These are phyloP conservation scores for Linnaemya vulpina DNA, from an alignment of 2,888 invertebrate species.

Conservation along the genomic window DNA sequence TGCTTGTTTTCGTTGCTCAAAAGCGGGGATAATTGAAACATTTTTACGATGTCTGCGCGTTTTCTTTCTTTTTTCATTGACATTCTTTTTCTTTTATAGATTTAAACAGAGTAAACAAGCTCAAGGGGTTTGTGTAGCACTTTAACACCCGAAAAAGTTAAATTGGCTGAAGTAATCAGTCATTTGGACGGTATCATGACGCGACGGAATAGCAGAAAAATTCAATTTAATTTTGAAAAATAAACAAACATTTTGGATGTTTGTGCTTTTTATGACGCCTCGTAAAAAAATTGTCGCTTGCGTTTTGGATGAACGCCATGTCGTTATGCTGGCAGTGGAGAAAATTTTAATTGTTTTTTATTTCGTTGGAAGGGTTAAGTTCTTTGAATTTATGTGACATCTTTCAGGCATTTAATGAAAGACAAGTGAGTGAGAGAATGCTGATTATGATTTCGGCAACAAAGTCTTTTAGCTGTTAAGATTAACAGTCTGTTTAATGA, in stretches of 20 bases:
- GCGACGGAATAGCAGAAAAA: background rate
- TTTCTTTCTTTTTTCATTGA: background rate
- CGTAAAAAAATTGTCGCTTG: background rate
- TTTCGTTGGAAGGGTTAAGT: background rate
- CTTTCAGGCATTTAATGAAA: background rate
- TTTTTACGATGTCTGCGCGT: conserved; percentile 11
- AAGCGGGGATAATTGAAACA: conserved; percentile 22
- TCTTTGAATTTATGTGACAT: conserved; percentile 11
- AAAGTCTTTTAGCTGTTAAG: conserved; percentile 1
- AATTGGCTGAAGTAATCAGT: conserved; percentile 22
- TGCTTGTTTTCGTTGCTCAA: background rate
- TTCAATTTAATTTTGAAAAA: background rate
- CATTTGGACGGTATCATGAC: background rate
- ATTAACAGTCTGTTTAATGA: background rate
- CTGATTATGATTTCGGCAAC: background rate
- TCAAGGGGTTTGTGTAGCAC: background rate
- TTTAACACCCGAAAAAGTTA: background rate
- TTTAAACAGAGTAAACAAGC: conserved; percentile 7
- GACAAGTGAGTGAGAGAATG: background rate
- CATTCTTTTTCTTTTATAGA: conserved; percentile 15
- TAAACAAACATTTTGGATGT: background rate
- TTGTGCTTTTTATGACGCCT: background rate
- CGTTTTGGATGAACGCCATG: background rate
- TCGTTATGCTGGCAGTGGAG: background rate
- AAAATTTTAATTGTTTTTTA: conserved; percentile 4